A percentile compares a stretch with the other conserved stretches of the same genome.
phyloP scores from a whole-genome alignment of 2,113 vertebrate species.

The Catharus minimus region DNA sequence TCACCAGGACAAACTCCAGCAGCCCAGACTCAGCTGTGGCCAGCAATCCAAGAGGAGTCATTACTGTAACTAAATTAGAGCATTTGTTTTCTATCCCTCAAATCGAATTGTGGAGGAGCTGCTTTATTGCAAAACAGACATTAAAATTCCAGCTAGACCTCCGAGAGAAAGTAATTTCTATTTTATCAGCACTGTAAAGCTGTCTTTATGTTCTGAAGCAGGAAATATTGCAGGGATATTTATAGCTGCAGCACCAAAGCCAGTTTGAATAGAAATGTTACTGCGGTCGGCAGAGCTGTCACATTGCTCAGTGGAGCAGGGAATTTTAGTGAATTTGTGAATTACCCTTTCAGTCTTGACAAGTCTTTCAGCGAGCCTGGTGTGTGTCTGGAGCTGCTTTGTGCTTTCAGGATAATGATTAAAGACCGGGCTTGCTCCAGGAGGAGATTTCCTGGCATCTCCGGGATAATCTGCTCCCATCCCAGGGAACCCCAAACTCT shows the following conservation, averaged over 20 bases:
- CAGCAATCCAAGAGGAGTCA: slow-evolving; percentile 74
- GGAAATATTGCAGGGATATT: slow-evolving; percentile 83
- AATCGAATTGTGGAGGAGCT: slow-evolving; percentile 82
- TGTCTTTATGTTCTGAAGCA: slow-evolving; percentile 84
- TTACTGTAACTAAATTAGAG: slow-evolving; percentile 85
- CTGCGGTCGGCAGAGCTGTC: slow-evolving; percentile 77
- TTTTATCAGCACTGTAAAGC: slow-evolving; percentile 86
- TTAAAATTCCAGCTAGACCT: slow-evolving; percentile 86
- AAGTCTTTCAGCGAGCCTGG: slow-evolving; percentile 72
- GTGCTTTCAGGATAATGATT: slow-evolving; percentile 71
- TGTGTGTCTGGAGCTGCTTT: slow-evolving; percentile 68
- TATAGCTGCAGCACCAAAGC: slow-evolving; percentile 80
- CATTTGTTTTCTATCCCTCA: slow-evolving; percentile 82
- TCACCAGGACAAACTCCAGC: slow-evolving; percentile 39
- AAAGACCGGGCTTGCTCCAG: slow-evolving; percentile 61
- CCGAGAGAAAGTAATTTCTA: slow-evolving; percentile 87
- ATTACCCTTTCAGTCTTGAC: slow-evolving; percentile 78
- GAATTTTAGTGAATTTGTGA: slow-evolving; percentile 82
- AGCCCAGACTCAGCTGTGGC: slow-evolving; percentile 61
- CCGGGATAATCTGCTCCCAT: slow-evolving; percentile 10
- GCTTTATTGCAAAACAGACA: slow-evolving; percentile 86
- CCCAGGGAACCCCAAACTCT: neutral
- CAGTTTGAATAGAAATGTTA: slow-evolving; percentile 84
- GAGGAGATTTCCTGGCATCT: slow-evolving; percentile 47
- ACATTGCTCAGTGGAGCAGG: slow-evolving; percentile 77